Evolutionary conservation across 2,888 invertebrate genomes (phyloP).

Genomic region (Nipponacmea schrenckii): DNA sequence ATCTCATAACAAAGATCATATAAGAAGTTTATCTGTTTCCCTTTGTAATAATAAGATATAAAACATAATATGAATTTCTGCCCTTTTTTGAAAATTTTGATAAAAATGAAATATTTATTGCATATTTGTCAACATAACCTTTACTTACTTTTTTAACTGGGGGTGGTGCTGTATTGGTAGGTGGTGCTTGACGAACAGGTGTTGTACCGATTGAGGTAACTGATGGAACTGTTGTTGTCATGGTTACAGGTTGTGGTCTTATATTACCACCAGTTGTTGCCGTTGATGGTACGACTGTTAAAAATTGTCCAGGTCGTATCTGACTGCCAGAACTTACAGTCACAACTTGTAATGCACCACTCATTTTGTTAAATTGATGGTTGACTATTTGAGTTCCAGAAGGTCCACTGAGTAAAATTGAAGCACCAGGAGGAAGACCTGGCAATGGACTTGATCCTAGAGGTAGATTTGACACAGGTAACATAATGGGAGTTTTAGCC

Average conservation of each 20-base stretch:
- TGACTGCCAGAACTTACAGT: conserved; percentile 32
- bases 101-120: no score
- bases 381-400: conserved; percentile 33
- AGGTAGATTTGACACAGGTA: conserved; percentile 14
- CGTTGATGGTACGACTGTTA: conserved; percentile 30
- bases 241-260: conserved; percentile 14
- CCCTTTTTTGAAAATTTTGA: no score
- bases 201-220: conserved; percentile 9
- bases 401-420: conserved; percentile 34
- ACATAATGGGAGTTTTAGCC: conserved; percentile 16
- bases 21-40: no score
- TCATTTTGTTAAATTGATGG: conserved; percentile 22
- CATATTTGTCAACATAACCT: no score
- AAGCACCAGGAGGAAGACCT: conserved; percentile 23
- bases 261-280: conserved; percentile 10
- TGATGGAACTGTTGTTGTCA: conserved; percentile 16
- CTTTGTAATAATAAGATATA: no score
- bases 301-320: conserved; percentile 41
- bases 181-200: background rate
- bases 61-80: no score
- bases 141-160: background rate
- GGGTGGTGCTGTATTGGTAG: background rate
- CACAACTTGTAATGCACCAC: conserved; percentile 22
- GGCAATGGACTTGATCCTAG: conserved; percentile 20
- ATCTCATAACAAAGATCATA: no score